These are phyloP conservation scores for Acromyrmex heyeri DNA, from an alignment of 1,140 invertebrate genomes.

Conservation along the genomic window DNA sequence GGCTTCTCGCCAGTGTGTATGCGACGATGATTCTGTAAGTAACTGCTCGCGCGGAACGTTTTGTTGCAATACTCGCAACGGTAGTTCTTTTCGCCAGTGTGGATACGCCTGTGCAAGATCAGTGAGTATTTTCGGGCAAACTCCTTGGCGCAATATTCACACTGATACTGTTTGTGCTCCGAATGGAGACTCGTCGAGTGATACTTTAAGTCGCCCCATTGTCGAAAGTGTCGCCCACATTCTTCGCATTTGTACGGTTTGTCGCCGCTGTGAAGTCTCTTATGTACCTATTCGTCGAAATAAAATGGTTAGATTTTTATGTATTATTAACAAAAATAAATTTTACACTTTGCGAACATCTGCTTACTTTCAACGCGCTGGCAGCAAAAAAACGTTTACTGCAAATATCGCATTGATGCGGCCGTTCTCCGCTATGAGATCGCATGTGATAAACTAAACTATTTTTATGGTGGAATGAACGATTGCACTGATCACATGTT, in stretches of 20 bases:
- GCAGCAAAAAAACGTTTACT: constrained; percentile 93
- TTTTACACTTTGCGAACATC: not conserved
- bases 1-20: constrained; percentile 97
- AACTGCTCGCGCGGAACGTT: constrained; percentile 94
- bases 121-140: constrained; percentile 97
- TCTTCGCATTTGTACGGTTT: constrained; percentile 93
- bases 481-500: constrained; percentile 90
- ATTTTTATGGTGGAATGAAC: constrained; percentile 93
- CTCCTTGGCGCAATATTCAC: constrained; percentile 96
- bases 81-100: constrained; percentile 96
- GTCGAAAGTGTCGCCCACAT: constrained; percentile 92
- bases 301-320: not conserved
- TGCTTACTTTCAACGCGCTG: constrained; percentile 91
- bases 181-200: constrained; percentile 96
- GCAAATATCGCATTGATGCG: constrained; percentile 93
- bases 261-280: constrained; percentile 91
- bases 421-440: constrained; percentile 92
- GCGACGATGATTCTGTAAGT: constrained; percentile 94
- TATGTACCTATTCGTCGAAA: constrained; percentile 88
- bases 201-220: constrained; percentile 96
- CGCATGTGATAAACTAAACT: constrained; percentile 94
- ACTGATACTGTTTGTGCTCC: constrained; percentile 93
- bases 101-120: constrained; percentile 96
- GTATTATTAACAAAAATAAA: constrained; percentile 38
- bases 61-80: constrained; percentile 95